phyloP scores from a whole-genome alignment of 2,797 vertebrate species.

The Pterois miles region DNA sequence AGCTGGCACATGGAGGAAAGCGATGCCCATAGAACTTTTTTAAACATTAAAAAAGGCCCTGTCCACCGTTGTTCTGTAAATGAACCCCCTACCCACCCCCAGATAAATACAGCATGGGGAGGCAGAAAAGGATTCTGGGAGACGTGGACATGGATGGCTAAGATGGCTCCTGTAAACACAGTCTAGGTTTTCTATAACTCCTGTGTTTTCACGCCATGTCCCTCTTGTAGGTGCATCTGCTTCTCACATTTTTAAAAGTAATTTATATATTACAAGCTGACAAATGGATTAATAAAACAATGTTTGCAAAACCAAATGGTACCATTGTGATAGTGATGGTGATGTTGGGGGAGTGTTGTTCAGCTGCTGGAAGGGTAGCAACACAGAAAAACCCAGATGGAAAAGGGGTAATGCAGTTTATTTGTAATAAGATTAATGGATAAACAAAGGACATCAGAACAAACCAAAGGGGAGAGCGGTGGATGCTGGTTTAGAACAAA shows the following conservation, averaged over 20 bases:
- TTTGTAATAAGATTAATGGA: too few relatives aligned
- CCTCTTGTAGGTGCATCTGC: constrained; percentile 82
- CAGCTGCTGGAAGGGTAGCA: too few relatives aligned
- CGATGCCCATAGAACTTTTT: constrained; percentile 66
- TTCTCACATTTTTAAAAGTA: constrained; percentile 93
- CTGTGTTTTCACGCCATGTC: constrained; percentile 69
- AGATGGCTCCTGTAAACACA: constrained; percentile 63
- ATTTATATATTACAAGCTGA: constrained; percentile 91
- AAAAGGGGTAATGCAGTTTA: too few relatives aligned
- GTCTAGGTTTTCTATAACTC: constrained; percentile 61
- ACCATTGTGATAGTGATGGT: constrained; percentile 39
- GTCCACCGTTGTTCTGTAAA: constrained; percentile 68
- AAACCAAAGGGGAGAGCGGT: too few relatives aligned
- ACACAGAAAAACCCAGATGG: too few relatives aligned
- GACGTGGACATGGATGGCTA: constrained; percentile 55
- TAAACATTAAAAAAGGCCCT: constrained; percentile 75
- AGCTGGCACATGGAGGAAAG: constrained; percentile 46
- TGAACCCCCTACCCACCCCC: neutral
- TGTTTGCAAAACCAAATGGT: constrained; percentile 66
- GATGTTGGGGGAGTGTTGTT: neutral
- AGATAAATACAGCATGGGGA: constrained; percentile 31
- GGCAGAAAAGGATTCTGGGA: constrained; percentile 37
- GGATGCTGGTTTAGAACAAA: too few relatives aligned
- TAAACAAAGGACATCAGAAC: too few relatives aligned
- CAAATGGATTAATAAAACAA: constrained; percentile 76